Evolutionary conservation across 2,113 vertebrate genomes (phyloP), one percentile per base, ranked within the genome.

Genomic region (Varanus komodoensis): DNA sequence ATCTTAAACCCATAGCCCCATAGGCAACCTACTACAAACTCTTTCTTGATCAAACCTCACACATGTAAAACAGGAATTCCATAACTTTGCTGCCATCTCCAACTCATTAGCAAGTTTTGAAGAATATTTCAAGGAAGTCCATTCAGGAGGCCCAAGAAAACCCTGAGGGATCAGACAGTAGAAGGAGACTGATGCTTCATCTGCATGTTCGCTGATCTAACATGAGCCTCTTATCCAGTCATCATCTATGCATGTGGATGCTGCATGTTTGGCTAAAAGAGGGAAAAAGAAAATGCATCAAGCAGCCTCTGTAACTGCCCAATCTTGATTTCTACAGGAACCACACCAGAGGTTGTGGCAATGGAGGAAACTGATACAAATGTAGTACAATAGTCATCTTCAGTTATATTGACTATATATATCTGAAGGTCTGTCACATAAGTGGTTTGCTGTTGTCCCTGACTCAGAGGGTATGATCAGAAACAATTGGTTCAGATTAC

Each of bases 51-150:
- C 69, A 61, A 73, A 19, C 54, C 50, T 64, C 54, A 82, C 8
- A 82, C 8, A 48, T 15, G 25, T 8, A 80, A 68, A 27, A 25
- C 17, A 54, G 34, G 44, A 1, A 57, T n/a, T 80, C 17, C 48
- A 9, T 77, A 77, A 44, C 29, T 52, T 27, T n/a, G 64, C 12
- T 15, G 48, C 61, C 17, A 57, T 87, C n/a, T 52, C 69, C 68
- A 91, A 91, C 32, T 29, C 83, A 34, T 79, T n/a, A 50, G 80
- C 38, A 91, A 68, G 69, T 69, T 19, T 1, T 48, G 25, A 69
- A 84, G 27, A 54, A n/a, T 50, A 34, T 74, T 34, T 74, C 32
- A 14, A 1, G 38, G 38, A 44, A 44, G 19, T 74, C 19, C 14
- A 17, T 71, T 85, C 67, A 71, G 44, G 74, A 83, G n/a, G 9